Evolutionary conservation across 2,888 invertebrate species (phyloP).

Genomic region (Elgonia sp.): DNA sequence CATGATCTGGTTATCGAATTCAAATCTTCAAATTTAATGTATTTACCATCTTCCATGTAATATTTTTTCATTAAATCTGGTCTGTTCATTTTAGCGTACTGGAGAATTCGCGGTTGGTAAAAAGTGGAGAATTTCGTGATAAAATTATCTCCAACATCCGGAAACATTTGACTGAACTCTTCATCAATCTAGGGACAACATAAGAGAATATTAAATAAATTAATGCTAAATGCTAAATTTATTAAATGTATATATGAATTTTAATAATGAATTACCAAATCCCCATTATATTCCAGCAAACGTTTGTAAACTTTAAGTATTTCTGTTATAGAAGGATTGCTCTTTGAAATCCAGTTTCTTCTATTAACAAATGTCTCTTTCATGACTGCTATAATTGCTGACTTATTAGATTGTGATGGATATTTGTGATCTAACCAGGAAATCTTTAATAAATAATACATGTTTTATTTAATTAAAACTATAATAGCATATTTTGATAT

Average conservation of each 20-base stretch:
- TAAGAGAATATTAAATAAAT: not conserved
- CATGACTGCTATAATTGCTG: not conserved
- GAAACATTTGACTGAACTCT: constrained; percentile 52
- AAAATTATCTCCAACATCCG: constrained; percentile 40
- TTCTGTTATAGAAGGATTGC: not conserved
- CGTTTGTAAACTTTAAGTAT: not conserved
- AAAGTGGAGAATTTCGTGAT: constrained; percentile 53
- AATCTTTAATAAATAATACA: not conserved
- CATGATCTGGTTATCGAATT: no score
- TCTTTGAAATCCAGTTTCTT: not conserved
- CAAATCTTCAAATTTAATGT: no score
- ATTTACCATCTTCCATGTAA: no score
- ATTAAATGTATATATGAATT: not conserved
- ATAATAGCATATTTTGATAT: no score
- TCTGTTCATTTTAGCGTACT: constrained; percentile 40
- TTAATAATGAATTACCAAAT: not conserved
- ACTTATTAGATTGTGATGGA: not conserved
- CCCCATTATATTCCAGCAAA: not conserved
- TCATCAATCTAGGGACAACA: constrained; percentile 47
- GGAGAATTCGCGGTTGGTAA: constrained; percentile 55
- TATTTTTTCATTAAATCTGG: constrained; percentile 35
- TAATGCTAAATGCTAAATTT: not conserved
- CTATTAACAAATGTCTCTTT: constrained; percentile 1
- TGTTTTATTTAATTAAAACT: no score
- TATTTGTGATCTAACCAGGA: not conserved